Percentiles rank a stretch among this genome's conserved stretches.
Conservation (phyloP, 2,888 invertebrate species). For the Andrena haemorrhoa region DNA sequence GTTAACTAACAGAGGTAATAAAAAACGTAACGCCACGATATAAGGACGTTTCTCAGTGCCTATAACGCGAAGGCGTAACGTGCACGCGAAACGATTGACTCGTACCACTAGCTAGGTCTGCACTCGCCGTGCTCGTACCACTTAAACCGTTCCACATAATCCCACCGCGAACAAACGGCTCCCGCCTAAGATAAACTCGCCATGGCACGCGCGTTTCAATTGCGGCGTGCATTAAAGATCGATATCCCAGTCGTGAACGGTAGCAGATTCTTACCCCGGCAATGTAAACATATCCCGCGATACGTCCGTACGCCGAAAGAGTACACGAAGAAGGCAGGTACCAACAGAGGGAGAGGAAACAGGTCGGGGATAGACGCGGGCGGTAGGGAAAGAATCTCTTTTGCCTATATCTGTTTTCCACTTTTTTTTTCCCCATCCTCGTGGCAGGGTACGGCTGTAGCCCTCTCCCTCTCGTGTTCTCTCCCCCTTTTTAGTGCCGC, state of each 20-base stretch:
- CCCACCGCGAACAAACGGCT: background rate
- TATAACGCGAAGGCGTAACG: background rate
- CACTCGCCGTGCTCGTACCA: background rate
- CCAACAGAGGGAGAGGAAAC: background rate
- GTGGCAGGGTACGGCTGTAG: slow-evolving; percentile 56
- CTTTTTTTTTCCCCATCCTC: slow-evolving; percentile 67
- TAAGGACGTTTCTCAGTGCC: background rate
- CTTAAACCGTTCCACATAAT: background rate
- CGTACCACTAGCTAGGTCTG: background rate
- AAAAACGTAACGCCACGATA: background rate
- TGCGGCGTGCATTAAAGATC: slow-evolving; percentile 62
- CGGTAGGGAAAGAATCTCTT: slow-evolving; percentile 67
- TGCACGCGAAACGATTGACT: background rate
- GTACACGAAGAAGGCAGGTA: slow-evolving; percentile 43
- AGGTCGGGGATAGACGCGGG: slow-evolving; percentile 5
- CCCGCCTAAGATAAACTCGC: slow-evolving; percentile 41
- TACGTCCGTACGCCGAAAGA: slow-evolving; percentile 59
- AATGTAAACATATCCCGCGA: slow-evolving; percentile 67
- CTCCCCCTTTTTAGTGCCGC: slow-evolving; percentile 51
- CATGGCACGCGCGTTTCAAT: slow-evolving; percentile 63
- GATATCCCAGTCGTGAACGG: slow-evolving; percentile 58
- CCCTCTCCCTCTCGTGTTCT: slow-evolving; percentile 53
- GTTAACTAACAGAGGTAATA: background rate
- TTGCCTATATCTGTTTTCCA: slow-evolving; percentile 78
- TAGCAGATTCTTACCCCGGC: slow-evolving; percentile 59